Conservation (phyloP, 2,888 invertebrate species). For the Meliscaeva auricollis region DNA sequence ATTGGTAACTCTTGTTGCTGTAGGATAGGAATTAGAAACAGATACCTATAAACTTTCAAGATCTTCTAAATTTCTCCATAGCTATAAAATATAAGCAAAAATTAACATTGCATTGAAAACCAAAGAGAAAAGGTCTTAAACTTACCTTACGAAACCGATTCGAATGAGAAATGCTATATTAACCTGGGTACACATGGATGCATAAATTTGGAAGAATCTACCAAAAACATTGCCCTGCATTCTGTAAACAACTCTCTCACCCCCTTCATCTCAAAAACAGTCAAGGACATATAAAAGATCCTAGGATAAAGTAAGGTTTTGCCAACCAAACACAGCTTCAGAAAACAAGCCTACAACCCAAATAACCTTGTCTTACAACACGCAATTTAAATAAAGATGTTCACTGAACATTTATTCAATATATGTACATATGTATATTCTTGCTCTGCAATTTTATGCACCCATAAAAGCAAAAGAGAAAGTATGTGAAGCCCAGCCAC, state of each 20-base stretch:
- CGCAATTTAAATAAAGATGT: conserved; percentile 67
- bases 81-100: too few species aligned
- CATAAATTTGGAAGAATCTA: conserved; percentile 50
- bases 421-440: background rate
- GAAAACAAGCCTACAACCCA: conserved; percentile 44
- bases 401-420: conserved; percentile 25
- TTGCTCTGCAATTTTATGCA: background rate
- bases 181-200: background rate
- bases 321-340: conserved; percentile 3
- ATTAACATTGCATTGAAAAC: background rate
- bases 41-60: too few species aligned
- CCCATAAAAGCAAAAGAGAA: background rate
- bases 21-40: too few species aligned
- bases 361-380: conserved; percentile 61
- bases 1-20: too few species aligned
- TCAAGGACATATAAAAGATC: background rate
- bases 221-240: conserved; percentile 50
- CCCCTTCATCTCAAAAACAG: background rate
- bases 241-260: conserved; percentile 51
- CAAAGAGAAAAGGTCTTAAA: background rate
- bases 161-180: conserved; percentile 8
- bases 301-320: background rate
- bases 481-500: background rate
- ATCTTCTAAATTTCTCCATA: too few species aligned
- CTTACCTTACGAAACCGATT: background rate